Evolutionary conservation across 1,140 invertebrate genomes (phyloP), one percentile per base, ranked within the genome.

Genomic region (Temnothorax nylanderi): DNA sequence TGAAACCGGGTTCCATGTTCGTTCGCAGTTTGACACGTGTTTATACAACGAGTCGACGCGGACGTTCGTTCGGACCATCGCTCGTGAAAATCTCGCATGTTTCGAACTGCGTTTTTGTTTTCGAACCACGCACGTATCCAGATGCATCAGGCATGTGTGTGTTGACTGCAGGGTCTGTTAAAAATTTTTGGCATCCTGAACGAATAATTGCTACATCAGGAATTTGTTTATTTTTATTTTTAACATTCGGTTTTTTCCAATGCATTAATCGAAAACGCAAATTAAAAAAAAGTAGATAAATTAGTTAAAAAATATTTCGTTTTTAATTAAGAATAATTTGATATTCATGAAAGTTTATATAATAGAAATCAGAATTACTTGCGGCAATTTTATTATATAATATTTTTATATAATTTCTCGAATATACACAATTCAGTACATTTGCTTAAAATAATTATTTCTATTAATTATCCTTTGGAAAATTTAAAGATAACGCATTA

Each of bases 11-110:
- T 65, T 64, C 56, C 44, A 77, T 16, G 71, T 58, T 87, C 69
- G 60, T 88, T 85, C 60, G 58, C 67, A 32, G 44, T 41, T 67
- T 78, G 51, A 77, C 74, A 78, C 67, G 10, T 81, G 75, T 88
- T 87, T 88, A 74, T 49, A 87, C 58, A 86, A 13, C 37, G 21
- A 58, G 37, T 62, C 41, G 85, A 87, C 26, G 26, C 26, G 26
- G 26, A 26, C 54, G 51, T 81, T 75, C 74, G 72, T 65, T 85
- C 49, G 41, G 51, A n/a, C 51, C 67, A 72, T 65, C 71, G 71
- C 34, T 80, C 11, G 87, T 62, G 84, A 67, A 80, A 86, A 49
- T 72, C 72, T 26, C n/a, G 26, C 51, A 32, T 72, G 67, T 81
- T 87, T 44, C 72, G 54, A 71, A n/a, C 18, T 44, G n/a, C 21